These are phyloP conservation scores for Mechanitis messenoides DNA, from an alignment of 2,888 invertebrate genomes.

Conservation along the genomic window DNA sequence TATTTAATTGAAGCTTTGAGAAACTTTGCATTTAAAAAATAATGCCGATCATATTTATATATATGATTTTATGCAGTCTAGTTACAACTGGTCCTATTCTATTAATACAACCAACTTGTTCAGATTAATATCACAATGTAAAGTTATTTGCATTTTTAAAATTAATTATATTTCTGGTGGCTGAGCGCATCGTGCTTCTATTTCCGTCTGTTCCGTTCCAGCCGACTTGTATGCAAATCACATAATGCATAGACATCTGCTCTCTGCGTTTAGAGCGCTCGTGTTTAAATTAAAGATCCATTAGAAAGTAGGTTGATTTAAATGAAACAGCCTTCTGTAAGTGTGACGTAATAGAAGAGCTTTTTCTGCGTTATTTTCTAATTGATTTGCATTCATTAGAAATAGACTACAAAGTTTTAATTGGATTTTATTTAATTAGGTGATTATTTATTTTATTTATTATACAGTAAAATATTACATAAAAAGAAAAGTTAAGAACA, in stretches of 20 bases:
- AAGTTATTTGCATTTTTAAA: conserved; percentile 5
- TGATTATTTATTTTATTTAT: background rate
- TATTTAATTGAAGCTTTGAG: too few relatives aligned
- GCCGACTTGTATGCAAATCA: conserved; percentile 19
- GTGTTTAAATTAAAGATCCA: conserved; percentile 16
- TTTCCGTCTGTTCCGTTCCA: conserved; percentile 19
- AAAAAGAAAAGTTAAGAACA: too few relatives aligned
- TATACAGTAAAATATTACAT: too few relatives aligned
- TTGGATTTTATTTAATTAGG: background rate
- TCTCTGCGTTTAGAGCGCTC: conserved; percentile 11
- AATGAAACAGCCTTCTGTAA: conserved; percentile 11
- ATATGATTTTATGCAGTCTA: too few relatives aligned
- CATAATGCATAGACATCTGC: conserved; percentile 13
- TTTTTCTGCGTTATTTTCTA: conserved; percentile 7
- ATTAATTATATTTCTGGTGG: conserved; percentile 9
- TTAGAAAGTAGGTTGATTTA: conserved; percentile 12
- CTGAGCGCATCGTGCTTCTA: conserved; percentile 10
- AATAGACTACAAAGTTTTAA: background rate
- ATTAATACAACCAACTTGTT: background rate
- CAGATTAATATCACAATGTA: background rate
- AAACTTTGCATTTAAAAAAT: too few relatives aligned
- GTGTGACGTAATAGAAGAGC: conserved; percentile 15
- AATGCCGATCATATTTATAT: too few relatives aligned
- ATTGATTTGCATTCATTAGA: background rate
- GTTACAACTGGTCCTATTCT: too few relatives aligned